Evolutionary conservation across 1,140 invertebrate species (phyloP).

Genomic region (Drosophila subpulchrella): DNA sequence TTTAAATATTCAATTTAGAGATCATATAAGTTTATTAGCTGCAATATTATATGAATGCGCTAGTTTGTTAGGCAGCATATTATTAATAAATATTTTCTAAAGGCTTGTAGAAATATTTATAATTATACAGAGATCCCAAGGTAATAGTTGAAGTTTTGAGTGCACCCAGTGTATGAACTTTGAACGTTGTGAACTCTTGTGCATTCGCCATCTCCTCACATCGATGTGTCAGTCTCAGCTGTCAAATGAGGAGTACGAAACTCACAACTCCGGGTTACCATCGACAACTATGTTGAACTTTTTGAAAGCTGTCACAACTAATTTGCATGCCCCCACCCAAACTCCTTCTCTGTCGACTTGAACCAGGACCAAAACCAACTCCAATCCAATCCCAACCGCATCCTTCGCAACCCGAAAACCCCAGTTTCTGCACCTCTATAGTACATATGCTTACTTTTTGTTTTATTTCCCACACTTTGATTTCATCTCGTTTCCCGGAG

Average conservation of each 20-base stretch:
- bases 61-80: too few species aligned
- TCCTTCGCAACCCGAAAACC: neutral
- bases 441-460: constrained; percentile 37
- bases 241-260: constrained; percentile 20
- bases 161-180: constrained; percentile 70
- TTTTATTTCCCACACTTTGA: constrained; percentile 55
- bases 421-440: constrained; percentile 17
- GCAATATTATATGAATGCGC: too few species aligned
- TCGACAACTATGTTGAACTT: constrained; percentile 78
- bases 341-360: neutral
- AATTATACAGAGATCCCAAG: neutral
- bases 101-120: too few species aligned
- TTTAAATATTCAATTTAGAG: too few species aligned
- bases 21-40: too few species aligned
- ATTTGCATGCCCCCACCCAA: constrained; percentile 56
- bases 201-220: neutral
- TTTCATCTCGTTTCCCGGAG: constrained; percentile 21
- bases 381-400: constrained; percentile 25
- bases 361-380: neutral
- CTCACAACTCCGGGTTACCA: constrained; percentile 8
- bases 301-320: constrained; percentile 82
- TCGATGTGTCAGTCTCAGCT: constrained; percentile 33
- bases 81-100: too few species aligned
- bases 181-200: constrained; percentile 43
- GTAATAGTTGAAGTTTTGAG: neutral